phyloP scores from a whole-genome alignment of 2,113 vertebrate genomes.

The Indicator indicator region DNA sequence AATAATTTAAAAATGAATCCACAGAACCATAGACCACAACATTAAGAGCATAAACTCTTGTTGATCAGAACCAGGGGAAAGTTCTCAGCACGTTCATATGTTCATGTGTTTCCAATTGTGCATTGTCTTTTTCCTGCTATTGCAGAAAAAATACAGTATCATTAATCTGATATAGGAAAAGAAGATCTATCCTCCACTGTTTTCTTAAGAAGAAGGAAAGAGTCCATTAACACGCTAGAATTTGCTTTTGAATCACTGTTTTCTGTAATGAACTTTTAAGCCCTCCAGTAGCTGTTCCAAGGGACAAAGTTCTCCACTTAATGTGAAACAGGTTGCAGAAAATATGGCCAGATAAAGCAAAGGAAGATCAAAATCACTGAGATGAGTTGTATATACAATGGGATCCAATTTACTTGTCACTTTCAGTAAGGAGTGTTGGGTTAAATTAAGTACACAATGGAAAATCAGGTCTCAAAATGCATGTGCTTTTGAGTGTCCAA shows the following conservation, averaged over 20 bases:
- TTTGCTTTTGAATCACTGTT: not conserved
- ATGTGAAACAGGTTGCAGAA: constrained; percentile 14
- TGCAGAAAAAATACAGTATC: not conserved
- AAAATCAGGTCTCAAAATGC: not conserved
- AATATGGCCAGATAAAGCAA: constrained; percentile 1
- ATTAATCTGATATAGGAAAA: not conserved
- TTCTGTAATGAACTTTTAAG: not conserved
- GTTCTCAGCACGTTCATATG: not conserved
- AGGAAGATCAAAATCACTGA: not conserved
- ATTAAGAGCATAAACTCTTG: not conserved
- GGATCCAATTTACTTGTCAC: not conserved
- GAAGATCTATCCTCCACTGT: not conserved
- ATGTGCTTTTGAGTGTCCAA: not conserved
- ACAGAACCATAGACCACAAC: not conserved
- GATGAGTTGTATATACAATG: not conserved
- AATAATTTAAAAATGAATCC: not conserved
- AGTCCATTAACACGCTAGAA: not conserved
- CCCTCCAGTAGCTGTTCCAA: not conserved
- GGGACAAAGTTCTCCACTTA: constrained; percentile 5
- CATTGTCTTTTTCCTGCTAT: not conserved
- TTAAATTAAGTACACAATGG: not conserved
- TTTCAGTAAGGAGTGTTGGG: not conserved
- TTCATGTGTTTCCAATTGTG: fast-evolving
- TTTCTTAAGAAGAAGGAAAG: not conserved
- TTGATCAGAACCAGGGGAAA: fast-evolving